phyloP scores from a whole-genome alignment of 2,888 invertebrate genomes.

The Odontocolon sp. region DNA sequence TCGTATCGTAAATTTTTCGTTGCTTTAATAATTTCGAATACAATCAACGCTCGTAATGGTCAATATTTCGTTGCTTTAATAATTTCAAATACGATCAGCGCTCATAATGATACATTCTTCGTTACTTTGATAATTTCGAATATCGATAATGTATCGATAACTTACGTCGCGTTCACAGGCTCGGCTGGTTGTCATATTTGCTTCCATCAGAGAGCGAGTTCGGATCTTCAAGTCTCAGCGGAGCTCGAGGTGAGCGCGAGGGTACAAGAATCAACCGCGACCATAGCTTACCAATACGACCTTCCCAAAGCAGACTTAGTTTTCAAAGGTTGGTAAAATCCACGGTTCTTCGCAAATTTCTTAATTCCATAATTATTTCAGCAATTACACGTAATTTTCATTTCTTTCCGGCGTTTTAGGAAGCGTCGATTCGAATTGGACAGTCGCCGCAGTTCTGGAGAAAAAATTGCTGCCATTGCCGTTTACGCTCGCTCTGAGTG shows the following conservation, averaged over 20 bases:
- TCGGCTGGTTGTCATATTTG: constrained; percentile 92
- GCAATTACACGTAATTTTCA: background rate
- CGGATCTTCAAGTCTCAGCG: constrained; percentile 95
- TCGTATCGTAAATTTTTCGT: too few relatives aligned
- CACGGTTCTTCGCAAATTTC: background rate
- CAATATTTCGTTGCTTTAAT: too few relatives aligned
- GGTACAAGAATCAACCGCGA: constrained; percentile 94
- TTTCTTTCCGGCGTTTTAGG: constrained; percentile 83
- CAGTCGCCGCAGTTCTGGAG: constrained; percentile 95
- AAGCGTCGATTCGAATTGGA: constrained; percentile 96
- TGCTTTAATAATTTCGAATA: background rate
- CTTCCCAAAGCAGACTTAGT: constrained; percentile 96
- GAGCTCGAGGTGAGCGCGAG: constrained; percentile 96
- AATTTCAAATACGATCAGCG: too few relatives aligned
- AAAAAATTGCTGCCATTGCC: constrained; percentile 96
- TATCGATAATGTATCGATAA: background rate
- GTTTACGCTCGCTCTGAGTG: constrained; percentile 96
- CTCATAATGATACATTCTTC: too few relatives aligned
- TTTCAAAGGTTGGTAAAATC: constrained; percentile 89
- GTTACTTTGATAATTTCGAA: background rate
- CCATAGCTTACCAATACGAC: constrained; percentile 97
- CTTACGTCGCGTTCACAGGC: constrained; percentile 80
- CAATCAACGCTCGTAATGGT: too few relatives aligned
- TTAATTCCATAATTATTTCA: background rate
- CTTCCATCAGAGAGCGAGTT: constrained; percentile 96